phyloP scores from a whole-genome alignment of 1,140 invertebrate species.

The Bactericera cockerelli region DNA sequence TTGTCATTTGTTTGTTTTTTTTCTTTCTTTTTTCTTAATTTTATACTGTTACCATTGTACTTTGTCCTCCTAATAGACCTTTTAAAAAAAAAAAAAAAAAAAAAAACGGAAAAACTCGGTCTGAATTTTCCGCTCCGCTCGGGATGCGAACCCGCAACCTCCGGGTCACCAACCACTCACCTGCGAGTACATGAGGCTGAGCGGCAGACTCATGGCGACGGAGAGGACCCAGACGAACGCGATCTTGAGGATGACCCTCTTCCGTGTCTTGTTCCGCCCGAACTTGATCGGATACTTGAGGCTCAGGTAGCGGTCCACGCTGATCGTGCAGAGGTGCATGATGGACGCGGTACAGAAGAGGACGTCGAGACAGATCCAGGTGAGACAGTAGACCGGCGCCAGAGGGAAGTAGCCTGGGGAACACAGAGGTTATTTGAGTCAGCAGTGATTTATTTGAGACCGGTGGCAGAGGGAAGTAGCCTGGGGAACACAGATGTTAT shows the following conservation, averaged over 20 bases:
- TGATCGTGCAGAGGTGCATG: slow-evolving; percentile 90
- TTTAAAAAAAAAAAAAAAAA: too few relatives aligned
- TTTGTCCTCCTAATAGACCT: too few relatives aligned
- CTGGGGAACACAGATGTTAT: slow-evolving; percentile 33
- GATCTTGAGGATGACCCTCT: slow-evolving; percentile 73
- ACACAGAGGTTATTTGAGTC: slow-evolving; percentile 10
- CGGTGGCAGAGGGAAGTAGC: slow-evolving; percentile 63
- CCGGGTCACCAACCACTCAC: slow-evolving; percentile 37
- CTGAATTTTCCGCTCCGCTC: too few relatives aligned
- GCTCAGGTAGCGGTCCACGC: slow-evolving; percentile 76
- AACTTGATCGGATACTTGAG: slow-evolving; percentile 77
- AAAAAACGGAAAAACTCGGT: too few relatives aligned
- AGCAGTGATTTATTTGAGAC: too few relatives aligned
- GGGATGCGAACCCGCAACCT: too few relatives aligned
- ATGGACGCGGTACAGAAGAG: slow-evolving; percentile 90
- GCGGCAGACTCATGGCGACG: slow-evolving; percentile 71
- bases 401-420: slow-evolving; percentile 66
- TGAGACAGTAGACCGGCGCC: slow-evolving; percentile 60
- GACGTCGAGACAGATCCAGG: slow-evolving; percentile 84
- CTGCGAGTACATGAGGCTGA: slow-evolving; percentile 76
- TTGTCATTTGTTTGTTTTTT: too few relatives aligned
- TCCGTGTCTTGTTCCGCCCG: slow-evolving; percentile 72
- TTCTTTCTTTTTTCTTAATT: too few relatives aligned
- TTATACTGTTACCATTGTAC: too few relatives aligned
- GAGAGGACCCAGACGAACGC: slow-evolving; percentile 81